Evolutionary conservation across 2,797 vertebrate species (phyloP).

Genomic region (Chrosomus eos): DNA sequence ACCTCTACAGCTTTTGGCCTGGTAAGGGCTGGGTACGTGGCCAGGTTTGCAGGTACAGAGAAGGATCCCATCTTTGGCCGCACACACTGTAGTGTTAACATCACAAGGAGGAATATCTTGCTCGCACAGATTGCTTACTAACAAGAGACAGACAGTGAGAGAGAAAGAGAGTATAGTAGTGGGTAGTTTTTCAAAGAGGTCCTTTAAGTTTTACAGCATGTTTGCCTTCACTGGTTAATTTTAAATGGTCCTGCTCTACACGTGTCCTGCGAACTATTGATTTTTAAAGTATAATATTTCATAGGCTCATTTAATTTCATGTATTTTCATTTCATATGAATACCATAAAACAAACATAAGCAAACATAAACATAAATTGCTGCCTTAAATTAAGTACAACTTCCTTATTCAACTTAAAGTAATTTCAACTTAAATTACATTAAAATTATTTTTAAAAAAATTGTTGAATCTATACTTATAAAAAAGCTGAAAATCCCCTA

Average conservation of each 20-base stretch:
- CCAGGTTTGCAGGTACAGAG: constrained; percentile 70
- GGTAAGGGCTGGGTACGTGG: constrained; percentile 64
- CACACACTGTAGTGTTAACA: constrained; percentile 54
- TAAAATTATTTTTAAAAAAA: too few relatives aligned
- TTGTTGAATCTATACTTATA: too few relatives aligned
- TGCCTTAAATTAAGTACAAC: too few relatives aligned
- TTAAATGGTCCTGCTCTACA: background rate
- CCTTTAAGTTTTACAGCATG: background rate
- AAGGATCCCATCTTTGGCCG: fast-evolving
- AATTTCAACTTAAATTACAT: too few relatives aligned
- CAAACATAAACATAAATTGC: too few relatives aligned
- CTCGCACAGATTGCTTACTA: constrained; percentile 56
- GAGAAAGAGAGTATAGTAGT: background rate
- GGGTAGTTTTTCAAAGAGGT: background rate
- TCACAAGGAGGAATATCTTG: constrained; percentile 67
- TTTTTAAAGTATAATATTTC: background rate
- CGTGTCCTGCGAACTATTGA: too few relatives aligned
- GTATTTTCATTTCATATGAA: background rate
- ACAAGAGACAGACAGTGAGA: constrained; percentile 3
- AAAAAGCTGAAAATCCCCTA: too few relatives aligned
- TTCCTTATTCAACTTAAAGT: too few relatives aligned
- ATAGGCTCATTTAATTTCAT: background rate
- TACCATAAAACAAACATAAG: background rate
- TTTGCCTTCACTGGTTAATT: background rate
- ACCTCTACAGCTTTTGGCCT: constrained; percentile 73